Conservation (phyloP, 2,797 vertebrate genomes). For the Galagoides demidoff region DNA sequence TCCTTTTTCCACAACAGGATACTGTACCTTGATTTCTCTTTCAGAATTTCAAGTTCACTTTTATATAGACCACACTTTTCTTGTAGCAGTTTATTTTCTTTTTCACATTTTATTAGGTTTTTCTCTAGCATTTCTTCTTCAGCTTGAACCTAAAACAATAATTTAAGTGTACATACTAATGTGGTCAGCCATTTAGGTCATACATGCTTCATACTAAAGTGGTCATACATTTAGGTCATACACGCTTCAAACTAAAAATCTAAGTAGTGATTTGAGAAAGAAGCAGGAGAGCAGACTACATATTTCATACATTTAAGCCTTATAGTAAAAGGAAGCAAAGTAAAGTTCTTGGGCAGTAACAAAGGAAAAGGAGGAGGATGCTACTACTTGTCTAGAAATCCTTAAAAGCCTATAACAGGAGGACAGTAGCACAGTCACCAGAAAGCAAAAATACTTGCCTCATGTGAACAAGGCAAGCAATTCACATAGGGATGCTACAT, state of each 20-base stretch:
- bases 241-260: constrained; percentile 48
- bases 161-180: constrained; percentile 38
- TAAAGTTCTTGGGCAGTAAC: constrained; percentile 3
- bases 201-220: not conserved
- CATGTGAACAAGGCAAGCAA: not conserved
- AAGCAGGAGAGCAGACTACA: not conserved
- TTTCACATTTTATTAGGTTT: constrained; percentile 85
- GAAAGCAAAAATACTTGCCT: not conserved
- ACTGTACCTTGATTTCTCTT: constrained; percentile 87
- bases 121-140: constrained; percentile 85
- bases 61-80: constrained; percentile 86
- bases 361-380: not conserved
- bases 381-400: constrained; percentile 25
- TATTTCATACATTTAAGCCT: not conserved
- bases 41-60: constrained; percentile 84
- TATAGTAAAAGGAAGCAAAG: not conserved
- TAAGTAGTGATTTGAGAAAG: constrained; percentile 52
- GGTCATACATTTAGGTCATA: not conserved
- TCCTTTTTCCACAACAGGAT: not conserved
- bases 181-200: not conserved
- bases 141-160: constrained; percentile 86
- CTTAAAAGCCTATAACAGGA: not conserved
- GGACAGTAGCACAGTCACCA: not conserved
- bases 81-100: constrained; percentile 86
- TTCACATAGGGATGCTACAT: not conserved